A percentile compares a stretch with the other conserved stretches of the same genome.
Evolutionary conservation across 35 echinoderm and acorn worm genomes (phyloP).

Genomic region (Ophiothrix spiculata): DNA sequence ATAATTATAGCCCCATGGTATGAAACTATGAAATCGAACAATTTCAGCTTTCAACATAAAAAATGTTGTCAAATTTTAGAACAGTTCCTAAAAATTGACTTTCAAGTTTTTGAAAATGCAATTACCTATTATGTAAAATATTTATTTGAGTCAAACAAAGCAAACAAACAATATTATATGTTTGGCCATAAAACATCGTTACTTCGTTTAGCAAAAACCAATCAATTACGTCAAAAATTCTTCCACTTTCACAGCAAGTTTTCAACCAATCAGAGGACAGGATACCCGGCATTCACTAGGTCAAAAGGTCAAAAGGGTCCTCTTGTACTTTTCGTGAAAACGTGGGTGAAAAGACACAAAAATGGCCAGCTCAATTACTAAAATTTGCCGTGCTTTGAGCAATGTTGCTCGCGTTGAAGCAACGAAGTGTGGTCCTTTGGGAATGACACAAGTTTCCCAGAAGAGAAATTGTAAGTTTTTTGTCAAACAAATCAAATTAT

Average conservation of each 20-base stretch:
- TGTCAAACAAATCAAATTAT: no score
- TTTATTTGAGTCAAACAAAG: background rate
- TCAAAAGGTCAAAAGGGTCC: background rate
- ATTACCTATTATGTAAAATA: background rate
- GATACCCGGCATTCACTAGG: background rate
- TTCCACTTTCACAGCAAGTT: background rate
- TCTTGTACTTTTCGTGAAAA: conserved; percentile 27
- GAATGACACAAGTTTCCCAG: conserved; percentile 11
- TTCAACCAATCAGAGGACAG: conserved; percentile 11
- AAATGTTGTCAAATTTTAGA: background rate
- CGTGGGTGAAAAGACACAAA: conserved; percentile 25
- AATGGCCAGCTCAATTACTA: conserved; percentile 80
- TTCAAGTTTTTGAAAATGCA: background rate
- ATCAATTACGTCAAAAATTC: background rate
- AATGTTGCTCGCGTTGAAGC: conserved; percentile 38
- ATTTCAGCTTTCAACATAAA: background rate
- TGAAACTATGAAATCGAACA: background rate
- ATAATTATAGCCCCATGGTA: no score
- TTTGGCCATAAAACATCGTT: background rate
- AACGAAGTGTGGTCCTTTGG: conserved; percentile 28
- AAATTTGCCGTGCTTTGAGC: conserved; percentile 64
- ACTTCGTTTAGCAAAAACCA: background rate
- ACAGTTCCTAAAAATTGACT: background rate
- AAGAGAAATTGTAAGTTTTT: conserved; percentile 57
- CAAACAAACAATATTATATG: background rate